phyloP scores from a whole-genome alignment of 1,140 invertebrate species.

The Papilio helenus region DNA sequence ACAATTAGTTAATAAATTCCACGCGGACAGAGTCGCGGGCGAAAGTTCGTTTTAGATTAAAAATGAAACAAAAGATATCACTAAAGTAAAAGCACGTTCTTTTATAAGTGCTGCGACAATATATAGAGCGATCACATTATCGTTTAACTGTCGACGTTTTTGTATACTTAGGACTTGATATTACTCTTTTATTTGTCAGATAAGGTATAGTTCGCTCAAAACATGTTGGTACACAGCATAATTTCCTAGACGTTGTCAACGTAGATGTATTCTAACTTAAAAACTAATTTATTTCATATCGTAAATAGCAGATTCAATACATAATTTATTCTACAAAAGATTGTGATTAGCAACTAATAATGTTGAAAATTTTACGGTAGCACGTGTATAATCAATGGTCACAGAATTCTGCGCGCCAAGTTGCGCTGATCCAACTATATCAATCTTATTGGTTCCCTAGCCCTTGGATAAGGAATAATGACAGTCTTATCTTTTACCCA shows the following conservation, averaged over 20 bases:
- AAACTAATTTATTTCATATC: background rate
- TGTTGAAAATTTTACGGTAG: background rate
- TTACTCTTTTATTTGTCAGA: background rate
- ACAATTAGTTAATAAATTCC: no score
- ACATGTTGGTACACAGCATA: background rate
- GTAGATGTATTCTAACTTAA: no score
- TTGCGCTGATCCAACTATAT: background rate
- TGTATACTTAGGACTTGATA: background rate
- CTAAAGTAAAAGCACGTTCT: no score
- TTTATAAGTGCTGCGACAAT: background rate
- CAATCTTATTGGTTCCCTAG: background rate
- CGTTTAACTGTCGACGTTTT: conserved; percentile 3
- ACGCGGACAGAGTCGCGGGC: no score
- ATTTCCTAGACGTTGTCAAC: no score
- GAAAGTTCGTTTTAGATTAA: no score
- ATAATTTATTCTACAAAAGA: background rate
- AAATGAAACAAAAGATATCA: background rate
- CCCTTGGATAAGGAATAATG: conserved; percentile 4
- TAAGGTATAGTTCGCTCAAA: background rate
- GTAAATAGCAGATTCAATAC: background rate
- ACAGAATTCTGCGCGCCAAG: background rate
- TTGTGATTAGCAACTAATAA: no score
- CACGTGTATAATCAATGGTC: background rate
- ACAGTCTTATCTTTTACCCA: background rate
- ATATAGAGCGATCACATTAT: background rate